A percentile compares a stretch with the other conserved stretches of the same genome.
These are phyloP conservation scores for Taxidea taxus DNA, from an alignment of 2,113 vertebrate species.

Conservation along the genomic window DNA sequence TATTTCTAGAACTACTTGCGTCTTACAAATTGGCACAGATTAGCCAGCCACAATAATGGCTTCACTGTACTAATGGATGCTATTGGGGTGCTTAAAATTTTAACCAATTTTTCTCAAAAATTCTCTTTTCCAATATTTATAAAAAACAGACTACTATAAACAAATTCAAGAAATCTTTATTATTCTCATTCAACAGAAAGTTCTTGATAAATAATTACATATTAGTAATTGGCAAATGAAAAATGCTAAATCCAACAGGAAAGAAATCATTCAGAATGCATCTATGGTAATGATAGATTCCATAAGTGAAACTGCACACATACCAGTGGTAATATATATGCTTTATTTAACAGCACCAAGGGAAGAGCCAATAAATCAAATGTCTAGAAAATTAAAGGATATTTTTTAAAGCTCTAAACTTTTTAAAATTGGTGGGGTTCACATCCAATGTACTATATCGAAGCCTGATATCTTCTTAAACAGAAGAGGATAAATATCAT, in stretches of 20 bases:
- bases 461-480: not conserved
- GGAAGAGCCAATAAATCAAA: not conserved
- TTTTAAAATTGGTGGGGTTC: not conserved
- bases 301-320: slow-evolving; percentile 3
- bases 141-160: not conserved
- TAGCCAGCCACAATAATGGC: not conserved
- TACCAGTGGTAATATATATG: not conserved
- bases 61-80: slow-evolving; percentile 13
- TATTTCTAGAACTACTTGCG: slow-evolving; percentile 4
- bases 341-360: not conserved
- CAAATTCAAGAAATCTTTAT: slow-evolving; percentile 13
- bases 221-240: not conserved
- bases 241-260: slow-evolving; percentile 39
- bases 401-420: slow-evolving; percentile 24
- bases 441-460: not conserved
- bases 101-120: slow-evolving; percentile 41
- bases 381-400: not conserved
- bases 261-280: slow-evolving; percentile 9
- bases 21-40: slow-evolving; percentile 2
- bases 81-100: not conserved
- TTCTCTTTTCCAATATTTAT: not conserved
- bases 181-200: slow-evolving; percentile 36
- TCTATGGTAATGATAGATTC: not conserved
- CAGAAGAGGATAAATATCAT: not conserved
- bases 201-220: not conserved